Base-by-base conservation (phyloP, 2,113 vertebrate genomes). In the Egretta garzetta region DNA sequence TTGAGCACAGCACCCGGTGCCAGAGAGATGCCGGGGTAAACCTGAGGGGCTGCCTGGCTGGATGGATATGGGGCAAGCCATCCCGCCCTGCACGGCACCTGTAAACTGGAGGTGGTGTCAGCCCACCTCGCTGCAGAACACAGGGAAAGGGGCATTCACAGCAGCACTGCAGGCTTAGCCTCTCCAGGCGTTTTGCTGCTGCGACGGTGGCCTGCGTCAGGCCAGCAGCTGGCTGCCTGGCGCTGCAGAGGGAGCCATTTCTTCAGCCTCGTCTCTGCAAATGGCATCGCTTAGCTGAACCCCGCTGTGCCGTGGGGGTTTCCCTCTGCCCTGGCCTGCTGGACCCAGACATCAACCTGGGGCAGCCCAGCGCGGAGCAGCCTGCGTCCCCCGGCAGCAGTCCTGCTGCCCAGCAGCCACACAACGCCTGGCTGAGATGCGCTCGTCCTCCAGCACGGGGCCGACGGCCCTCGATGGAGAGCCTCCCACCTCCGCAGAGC, bases 121-220 rank as follows among this genome's bases (percentile, higher is more conserved):
- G 14, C 33, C 53, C 19, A 0, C 30, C 41, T 88, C 1, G 0
- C 74, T 72, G 47, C 33, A 18, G 39, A 53, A 23, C 22, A 4
- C 1, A 4, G 12, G 35, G 33, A 80, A 85, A 56, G 26, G 17
- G 17, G 28, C 13, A 62, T 79, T 85, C 21, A 5, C 33, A 63
- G 52, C 79, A 82, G 13, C 8, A 26, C 24, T 50, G 50, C 20
- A 52, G 39, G 28, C 50, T 74, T 53, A 33, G n/a, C 55, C n/a
- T 64, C 60, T 58, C 30, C 33, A 30, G 15, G 20, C 5, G 0
- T 12, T 56, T 60, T 19, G 14, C 24, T 80, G 27, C 39, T 60
- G 24, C 32, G 43, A 28, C 12, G 24, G 30, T 80, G 39, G 59
- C 59, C 27, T 50, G 16, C 45, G 74, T 32, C 39, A 86, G 62